These are phyloP conservation scores for Adrianichthys oophorus DNA, from an alignment of 2,797 vertebrate genomes.

Conservation along the genomic window DNA sequence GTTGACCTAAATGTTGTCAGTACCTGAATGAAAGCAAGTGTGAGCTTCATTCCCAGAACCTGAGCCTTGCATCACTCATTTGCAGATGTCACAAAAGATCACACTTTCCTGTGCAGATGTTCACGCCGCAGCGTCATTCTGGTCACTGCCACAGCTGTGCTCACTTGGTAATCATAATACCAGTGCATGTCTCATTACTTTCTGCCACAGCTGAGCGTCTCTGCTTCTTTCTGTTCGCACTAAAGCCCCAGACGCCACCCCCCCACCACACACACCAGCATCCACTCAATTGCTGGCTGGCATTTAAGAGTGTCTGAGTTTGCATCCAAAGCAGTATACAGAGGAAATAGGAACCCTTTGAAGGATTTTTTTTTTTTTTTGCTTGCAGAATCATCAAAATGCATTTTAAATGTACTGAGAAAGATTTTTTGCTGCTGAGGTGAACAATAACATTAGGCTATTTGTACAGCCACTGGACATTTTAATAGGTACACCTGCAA, in stretches of 20 bases:
- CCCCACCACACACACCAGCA: conserved; percentile 40
- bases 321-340: conserved; percentile 77
- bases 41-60: conserved; percentile 5
- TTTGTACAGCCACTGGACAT: not conserved
- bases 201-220: conserved; percentile 72
- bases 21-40: conserved; percentile 12
- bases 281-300: conserved; percentile 68
- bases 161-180: conserved; percentile 78
- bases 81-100: conserved; percentile 11
- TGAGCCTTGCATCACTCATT: conserved; percentile 6
- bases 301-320: conserved; percentile 67
- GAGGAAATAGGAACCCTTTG: conserved; percentile 72
- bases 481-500: too few relatives aligned
- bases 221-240: conserved; percentile 44
- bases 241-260: conserved; percentile 16
- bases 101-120: conserved; percentile 41
- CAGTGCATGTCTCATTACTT: conserved; percentile 74
- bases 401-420: conserved; percentile 74
- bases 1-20: conserved; percentile 16
- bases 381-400: conserved; percentile 66
- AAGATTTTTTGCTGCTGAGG: conserved; percentile 68
- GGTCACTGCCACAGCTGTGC: conserved; percentile 53
- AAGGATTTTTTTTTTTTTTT: conserved; percentile 66
- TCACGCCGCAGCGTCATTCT: conserved; percentile 26
- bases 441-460: conserved; percentile 37